Percentiles rank a stretch among this genome's conserved stretches.
phyloP scores from a whole-genome alignment of 1,140 invertebrate genomes.

The Rhynchophorus ferrugineus region DNA sequence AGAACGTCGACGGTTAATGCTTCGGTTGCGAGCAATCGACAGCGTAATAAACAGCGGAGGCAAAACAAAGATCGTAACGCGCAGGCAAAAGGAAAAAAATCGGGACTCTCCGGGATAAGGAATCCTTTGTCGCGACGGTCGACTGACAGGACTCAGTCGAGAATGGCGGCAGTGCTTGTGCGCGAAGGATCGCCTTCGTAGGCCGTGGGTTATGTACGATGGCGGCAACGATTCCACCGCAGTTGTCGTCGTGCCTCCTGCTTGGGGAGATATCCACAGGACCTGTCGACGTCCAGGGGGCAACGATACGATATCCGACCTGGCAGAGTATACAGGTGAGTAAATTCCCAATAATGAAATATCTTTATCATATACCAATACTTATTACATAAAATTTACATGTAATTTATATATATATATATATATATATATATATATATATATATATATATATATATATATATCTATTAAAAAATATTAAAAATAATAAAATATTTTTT shows the following conservation, averaged over 20 bases:
- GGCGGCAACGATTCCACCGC: conserved; percentile 7
- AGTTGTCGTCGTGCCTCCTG: conserved; percentile 8
- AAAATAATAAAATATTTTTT: no score
- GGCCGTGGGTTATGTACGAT: conserved; percentile 16
- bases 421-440: no score
- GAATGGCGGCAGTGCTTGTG: conserved; percentile 18
- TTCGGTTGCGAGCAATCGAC: not conserved
- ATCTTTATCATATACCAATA: no score
- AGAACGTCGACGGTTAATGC: no score
- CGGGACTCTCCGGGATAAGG: conserved; percentile 11
- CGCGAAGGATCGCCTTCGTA: conserved; percentile 17
- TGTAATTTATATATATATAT: no score
- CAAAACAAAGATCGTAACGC: conserved; percentile 16
- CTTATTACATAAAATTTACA: no score
- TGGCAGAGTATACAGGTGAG: no score
- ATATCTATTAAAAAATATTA: no score
- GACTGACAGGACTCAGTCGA: conserved; percentile 8
- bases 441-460: no score
- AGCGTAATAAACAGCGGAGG: conserved; percentile 6
- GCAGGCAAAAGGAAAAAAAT: conserved; percentile 19
- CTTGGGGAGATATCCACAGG: not conserved
- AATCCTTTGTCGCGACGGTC: conserved; percentile 19
- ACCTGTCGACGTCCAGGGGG: not conserved
- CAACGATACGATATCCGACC: conserved; percentile 20
- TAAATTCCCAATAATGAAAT: no score